These are phyloP conservation scores for Melinaea marsaeus DNA, from an alignment of 2,888 invertebrate genomes.

Conservation along the genomic window DNA sequence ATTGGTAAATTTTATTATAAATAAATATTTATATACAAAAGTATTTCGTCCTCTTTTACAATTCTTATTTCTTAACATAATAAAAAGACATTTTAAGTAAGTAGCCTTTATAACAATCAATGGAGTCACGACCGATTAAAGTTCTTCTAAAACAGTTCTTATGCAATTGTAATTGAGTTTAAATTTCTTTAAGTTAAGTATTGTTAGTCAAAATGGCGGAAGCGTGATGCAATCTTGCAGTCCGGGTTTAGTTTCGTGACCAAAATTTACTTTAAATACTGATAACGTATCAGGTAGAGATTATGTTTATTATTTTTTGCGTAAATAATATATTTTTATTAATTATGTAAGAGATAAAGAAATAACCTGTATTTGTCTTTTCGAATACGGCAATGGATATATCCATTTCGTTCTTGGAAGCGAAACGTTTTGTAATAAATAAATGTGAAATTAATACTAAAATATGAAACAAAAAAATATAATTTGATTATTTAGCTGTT, in stretches of 20 bases:
- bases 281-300: constrained; percentile 16
- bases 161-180: constrained; percentile 5
- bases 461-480: too few species aligned
- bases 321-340: not conserved
- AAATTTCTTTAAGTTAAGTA: not conserved
- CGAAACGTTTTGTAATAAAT: too few species aligned
- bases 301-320: not conserved
- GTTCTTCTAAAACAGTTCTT: constrained; percentile 9
- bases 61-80: not conserved
- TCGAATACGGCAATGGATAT: too few species aligned
- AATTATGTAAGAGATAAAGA: not conserved
- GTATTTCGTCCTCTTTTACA: too few species aligned
- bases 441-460: too few species aligned
- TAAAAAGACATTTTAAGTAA: constrained; percentile 2
- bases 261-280: constrained; percentile 17
- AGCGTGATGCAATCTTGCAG: constrained; percentile 14
- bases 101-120: constrained; percentile 11
- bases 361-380: too few species aligned
- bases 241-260: constrained; percentile 23
- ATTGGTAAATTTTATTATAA: too few species aligned
- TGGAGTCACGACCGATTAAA: constrained; percentile 7
- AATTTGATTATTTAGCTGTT: too few species aligned
- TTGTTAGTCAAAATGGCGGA: constrained; percentile 9
- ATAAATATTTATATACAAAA: too few species aligned
- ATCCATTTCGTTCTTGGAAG: too few species aligned